Conservation (phyloP, 2,888 invertebrate species). For the Tiliacea citrago region DNA sequence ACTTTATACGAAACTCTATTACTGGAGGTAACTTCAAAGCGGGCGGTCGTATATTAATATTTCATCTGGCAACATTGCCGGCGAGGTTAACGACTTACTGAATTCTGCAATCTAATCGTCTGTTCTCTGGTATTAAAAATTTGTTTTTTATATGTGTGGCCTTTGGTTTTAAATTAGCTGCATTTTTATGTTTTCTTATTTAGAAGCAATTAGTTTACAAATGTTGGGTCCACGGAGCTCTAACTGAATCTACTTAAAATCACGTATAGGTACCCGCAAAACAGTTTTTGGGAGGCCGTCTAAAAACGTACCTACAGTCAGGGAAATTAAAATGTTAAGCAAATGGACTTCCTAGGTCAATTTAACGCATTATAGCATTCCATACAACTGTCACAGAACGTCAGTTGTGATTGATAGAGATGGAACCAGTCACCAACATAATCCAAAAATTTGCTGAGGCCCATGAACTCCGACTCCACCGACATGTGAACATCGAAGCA, state of each 20-base stretch:
- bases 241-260: too few species aligned
- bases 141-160: slow-evolving; percentile 30
- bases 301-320: not conserved
- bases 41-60: slow-evolving; percentile 69
- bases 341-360: not conserved
- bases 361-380: not conserved
- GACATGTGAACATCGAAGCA: too few species aligned
- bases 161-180: slow-evolving; percentile 24
- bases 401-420: too few species aligned
- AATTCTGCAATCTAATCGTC: slow-evolving; percentile 63
- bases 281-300: not conserved
- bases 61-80: slow-evolving; percentile 68
- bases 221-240: not conserved
- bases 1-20: slow-evolving; percentile 67
- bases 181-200: not conserved
- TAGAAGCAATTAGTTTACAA: not conserved
- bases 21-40: slow-evolving; percentile 69
- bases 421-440: too few species aligned
- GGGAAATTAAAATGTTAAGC: not conserved
- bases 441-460: too few species aligned
- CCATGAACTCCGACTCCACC: too few species aligned
- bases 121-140: slow-evolving; percentile 45
- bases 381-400: not conserved
- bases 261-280: too few species aligned
- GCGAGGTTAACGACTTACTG: slow-evolving; percentile 67